Evolutionary conservation across 2,888 invertebrate species (phyloP).

Genomic region (Polylopha cassiicola): DNA sequence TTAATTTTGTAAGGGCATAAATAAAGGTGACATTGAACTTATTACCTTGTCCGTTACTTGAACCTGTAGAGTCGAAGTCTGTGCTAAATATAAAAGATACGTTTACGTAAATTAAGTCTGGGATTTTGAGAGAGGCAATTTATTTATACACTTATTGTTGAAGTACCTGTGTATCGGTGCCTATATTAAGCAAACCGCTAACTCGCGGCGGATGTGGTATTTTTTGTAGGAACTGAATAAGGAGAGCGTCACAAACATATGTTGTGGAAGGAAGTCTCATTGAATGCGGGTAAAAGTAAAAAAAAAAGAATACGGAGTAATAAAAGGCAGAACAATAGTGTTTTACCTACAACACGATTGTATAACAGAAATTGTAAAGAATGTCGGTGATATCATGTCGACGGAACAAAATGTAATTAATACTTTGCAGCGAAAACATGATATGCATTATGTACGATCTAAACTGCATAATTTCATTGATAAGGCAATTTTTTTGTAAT

Average conservation of each 20-base stretch:
- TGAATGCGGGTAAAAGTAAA: conserved; percentile 19
- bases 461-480: too few species aligned
- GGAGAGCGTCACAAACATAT: conserved; percentile 12
- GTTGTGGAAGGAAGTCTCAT: conserved; percentile 15
- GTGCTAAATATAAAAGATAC: conserved; percentile 7
- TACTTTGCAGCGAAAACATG: conserved; percentile 10
- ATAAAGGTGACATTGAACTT: conserved; percentile 20
- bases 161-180: too few species aligned
- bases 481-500: too few species aligned
- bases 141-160: too few species aligned
- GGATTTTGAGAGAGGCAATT: too few species aligned
- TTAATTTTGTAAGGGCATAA: conserved; percentile 10
- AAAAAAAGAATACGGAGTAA: conserved; percentile 14
- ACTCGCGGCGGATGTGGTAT: conserved; percentile 17
- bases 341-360: conserved; percentile 16
- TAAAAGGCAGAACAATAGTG: conserved; percentile 18
- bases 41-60: conserved; percentile 14
- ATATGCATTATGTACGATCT: neutral
- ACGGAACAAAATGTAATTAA: conserved; percentile 11
- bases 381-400: conserved; percentile 10
- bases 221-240: conserved; percentile 13
- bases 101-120: conserved; percentile 7
- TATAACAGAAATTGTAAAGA: conserved; percentile 13
- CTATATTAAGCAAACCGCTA: conserved; percentile 14
- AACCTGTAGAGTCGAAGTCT: conserved; percentile 11